Evolutionary conservation across 2,113 vertebrate species (phyloP).

Genomic region (Chionodraco myersi): DNA sequence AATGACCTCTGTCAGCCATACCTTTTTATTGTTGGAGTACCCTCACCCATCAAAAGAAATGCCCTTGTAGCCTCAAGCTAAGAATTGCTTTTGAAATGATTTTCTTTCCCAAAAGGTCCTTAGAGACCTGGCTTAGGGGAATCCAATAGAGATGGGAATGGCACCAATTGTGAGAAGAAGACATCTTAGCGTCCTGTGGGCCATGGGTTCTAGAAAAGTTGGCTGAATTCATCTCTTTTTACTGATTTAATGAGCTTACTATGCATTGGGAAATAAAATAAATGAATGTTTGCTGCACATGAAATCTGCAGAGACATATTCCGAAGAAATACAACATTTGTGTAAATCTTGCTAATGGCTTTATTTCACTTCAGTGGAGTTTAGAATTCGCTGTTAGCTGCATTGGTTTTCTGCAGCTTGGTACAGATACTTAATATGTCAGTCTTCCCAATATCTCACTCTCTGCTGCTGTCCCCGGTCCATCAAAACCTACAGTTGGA

Average conservation of each 20-base stretch:
- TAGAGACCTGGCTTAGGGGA: conserved; percentile 57
- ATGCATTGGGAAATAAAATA: neutral
- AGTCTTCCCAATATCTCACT: conserved; percentile 39
- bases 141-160: conserved; percentile 47
- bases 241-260: conserved; percentile 52
- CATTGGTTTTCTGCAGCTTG: conserved; percentile 39
- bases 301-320: conserved; percentile 21
- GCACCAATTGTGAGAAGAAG: conserved; percentile 43
- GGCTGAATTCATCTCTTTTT: conserved; percentile 10
- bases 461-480: conserved; percentile 29
- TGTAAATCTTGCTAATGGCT: conserved; percentile 2
- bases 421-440: conserved; percentile 25
- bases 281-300: neutral
- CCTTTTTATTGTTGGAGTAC: conserved; percentile 71
- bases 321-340: conserved; percentile 7
- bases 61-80: conserved; percentile 65
- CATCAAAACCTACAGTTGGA: conserved; percentile 45
- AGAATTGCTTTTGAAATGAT: conserved; percentile 82
- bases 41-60: conserved; percentile 68
- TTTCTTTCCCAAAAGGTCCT: conserved; percentile 65
- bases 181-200: conserved; percentile 42
- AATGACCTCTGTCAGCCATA: conserved; percentile 69
- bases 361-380: neutral
- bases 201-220: conserved; percentile 22
- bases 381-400: conserved; percentile 14